A percentile compares a stretch with the other conserved stretches of the same genome.
These are phyloP conservation scores for Odocoileus virginianus DNA, from an alignment of 2,113 vertebrate genomes.

Conservation along the genomic window DNA sequence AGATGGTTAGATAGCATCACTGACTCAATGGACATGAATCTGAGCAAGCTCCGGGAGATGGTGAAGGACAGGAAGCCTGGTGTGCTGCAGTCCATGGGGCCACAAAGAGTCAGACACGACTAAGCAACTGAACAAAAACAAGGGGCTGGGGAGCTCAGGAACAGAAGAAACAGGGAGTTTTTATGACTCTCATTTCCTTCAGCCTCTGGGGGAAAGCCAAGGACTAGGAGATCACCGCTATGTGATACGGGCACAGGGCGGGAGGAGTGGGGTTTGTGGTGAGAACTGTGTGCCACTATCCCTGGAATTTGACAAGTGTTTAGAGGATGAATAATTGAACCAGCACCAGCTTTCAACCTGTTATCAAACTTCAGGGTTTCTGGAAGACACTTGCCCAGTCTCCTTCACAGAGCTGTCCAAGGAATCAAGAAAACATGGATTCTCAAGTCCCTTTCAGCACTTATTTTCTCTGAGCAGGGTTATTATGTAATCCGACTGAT, in stretches of 20 bases:
- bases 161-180: not conserved
- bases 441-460: not conserved
- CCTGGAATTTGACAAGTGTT: not conserved
- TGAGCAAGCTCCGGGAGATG: not conserved
- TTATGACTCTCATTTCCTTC: not conserved
- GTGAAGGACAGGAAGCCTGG: not conserved
- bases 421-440: not conserved
- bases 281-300: not conserved
- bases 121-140: not conserved
- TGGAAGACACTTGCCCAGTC: not conserved
- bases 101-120: not conserved
- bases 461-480: not conserved
- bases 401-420: not conserved
- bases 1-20: not conserved
- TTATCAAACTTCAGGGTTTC: not conserved
- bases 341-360: not conserved
- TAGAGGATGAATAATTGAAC: constrained; percentile 23
- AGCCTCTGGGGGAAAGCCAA: not conserved
- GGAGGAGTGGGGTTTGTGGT: not conserved
- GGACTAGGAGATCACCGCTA: not conserved
- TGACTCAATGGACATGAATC: not conserved
- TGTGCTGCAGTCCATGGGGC: not conserved
- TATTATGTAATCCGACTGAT: not conserved
- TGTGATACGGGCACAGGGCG: not conserved
- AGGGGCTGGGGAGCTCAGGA: not conserved